A percentile compares a stretch with the other conserved stretches of the same genome.
Evolutionary conservation across 1,140 invertebrate species (phyloP).

Genomic region (Elysia chlorotica): DNA sequence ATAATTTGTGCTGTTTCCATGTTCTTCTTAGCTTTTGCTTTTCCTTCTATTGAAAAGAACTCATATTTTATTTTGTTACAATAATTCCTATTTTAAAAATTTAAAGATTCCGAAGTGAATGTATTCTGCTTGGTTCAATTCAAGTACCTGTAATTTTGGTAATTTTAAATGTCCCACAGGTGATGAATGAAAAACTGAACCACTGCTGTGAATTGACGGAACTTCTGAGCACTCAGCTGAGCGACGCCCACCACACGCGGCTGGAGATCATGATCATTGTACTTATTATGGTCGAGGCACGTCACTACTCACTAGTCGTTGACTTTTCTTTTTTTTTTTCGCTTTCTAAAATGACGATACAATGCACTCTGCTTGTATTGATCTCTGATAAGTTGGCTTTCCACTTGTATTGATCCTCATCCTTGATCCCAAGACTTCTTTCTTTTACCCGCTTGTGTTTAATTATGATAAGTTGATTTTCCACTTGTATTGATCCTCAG

Average conservation of each 20-base stretch:
- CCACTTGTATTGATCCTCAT: not conserved
- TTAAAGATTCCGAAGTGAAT: not conserved
- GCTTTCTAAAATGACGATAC: not conserved
- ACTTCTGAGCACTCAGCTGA: conserved; percentile 83
- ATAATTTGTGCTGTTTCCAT: too few relatives aligned
- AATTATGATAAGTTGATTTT: not conserved
- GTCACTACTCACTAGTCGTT: conserved; percentile 15
- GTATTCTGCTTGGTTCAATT: not conserved
- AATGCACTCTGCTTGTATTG: not conserved
- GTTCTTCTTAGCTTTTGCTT: too few relatives aligned
- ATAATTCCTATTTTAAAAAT: not conserved
- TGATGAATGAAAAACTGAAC: conserved; percentile 92
- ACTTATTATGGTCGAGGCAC: conserved; percentile 92
- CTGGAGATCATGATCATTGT: conserved; percentile 97
- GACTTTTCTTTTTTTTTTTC: not conserved
- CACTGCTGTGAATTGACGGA: conserved; percentile 91
- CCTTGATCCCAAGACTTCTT: not conserved
- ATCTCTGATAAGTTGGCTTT: not conserved
- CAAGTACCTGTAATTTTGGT: too few relatives aligned
- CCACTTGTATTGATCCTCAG: not conserved
- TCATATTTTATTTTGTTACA: too few relatives aligned
- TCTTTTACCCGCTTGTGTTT: not conserved
- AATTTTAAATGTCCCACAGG: too few relatives aligned
- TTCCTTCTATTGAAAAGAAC: too few relatives aligned
- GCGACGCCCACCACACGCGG: conserved; percentile 84